Percentiles rank a stretch among this genome's conserved stretches.
phyloP scores from a whole-genome alignment of 1,140 invertebrate genomes.

The Papilio polyxenes region DNA sequence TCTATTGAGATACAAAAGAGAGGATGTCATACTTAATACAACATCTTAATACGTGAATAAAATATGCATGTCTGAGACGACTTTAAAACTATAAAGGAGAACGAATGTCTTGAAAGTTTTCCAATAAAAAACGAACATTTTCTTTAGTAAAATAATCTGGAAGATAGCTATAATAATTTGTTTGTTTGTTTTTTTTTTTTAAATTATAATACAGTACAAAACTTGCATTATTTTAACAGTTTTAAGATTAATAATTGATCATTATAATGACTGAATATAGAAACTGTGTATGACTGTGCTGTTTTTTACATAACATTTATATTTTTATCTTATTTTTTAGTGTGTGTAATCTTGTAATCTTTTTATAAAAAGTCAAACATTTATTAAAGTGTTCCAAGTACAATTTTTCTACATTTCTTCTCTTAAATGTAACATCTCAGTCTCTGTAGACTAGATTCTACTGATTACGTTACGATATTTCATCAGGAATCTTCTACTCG shows the following conservation, averaged over 20 bases:
- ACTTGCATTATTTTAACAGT: no score
- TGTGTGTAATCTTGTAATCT: no score
- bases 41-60: constrained; percentile 32
- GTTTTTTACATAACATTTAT: no score
- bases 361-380: no score
- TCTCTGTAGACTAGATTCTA: constrained; percentile 21
- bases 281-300: no score
- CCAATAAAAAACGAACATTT: constrained; percentile 26
- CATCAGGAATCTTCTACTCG: constrained; percentile 18
- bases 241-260: no score
- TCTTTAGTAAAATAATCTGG: background rate
- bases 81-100: constrained; percentile 26
- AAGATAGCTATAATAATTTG: no score
- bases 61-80: constrained; percentile 9
- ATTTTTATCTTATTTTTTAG: no score
- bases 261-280: no score
- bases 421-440: background rate
- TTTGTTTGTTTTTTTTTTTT: no score
- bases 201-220: no score
- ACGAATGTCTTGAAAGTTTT: constrained; percentile 22
- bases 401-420: background rate
- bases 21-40: constrained; percentile 33
- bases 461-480: constrained; percentile 31
- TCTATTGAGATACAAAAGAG: constrained; percentile 34
- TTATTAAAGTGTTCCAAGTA: no score